These are phyloP conservation scores for Noturus placidus DNA, from an alignment of 2,113 vertebrate genomes.

Conservation along the genomic window DNA sequence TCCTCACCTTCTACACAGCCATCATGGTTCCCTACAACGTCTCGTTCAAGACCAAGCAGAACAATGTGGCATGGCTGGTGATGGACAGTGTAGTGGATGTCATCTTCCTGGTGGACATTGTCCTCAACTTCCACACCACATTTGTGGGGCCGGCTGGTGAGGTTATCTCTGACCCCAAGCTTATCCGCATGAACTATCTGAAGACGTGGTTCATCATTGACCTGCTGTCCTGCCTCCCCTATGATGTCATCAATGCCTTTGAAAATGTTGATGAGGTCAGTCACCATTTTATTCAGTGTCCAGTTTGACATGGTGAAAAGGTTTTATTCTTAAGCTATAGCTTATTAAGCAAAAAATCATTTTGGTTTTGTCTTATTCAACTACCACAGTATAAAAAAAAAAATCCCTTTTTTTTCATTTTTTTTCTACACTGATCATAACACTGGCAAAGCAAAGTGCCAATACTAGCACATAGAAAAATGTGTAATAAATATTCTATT, in stretches of 20 bases:
- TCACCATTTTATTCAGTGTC: conserved; percentile 37
- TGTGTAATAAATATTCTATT: neutral
- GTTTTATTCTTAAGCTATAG: neutral
- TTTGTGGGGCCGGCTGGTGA: conserved; percentile 97
- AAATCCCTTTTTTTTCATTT: no score
- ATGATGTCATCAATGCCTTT: conserved; percentile 99
- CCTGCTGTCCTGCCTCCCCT: conserved; percentile 95
- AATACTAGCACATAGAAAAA: neutral
- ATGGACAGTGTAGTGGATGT: conserved; percentile 98
- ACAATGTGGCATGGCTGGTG: conserved; percentile 97
- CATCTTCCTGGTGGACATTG: conserved; percentile 98
- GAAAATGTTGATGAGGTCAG: conserved; percentile 99
- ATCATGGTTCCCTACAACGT: conserved; percentile 99
- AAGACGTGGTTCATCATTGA: conserved; percentile 99
- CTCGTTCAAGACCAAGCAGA: conserved; percentile 99
- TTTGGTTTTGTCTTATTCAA: conserved; percentile 50
- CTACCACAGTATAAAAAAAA: neutral
- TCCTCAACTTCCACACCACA: conserved; percentile 97
- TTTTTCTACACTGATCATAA: neutral
- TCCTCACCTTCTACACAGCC: conserved; percentile 98
- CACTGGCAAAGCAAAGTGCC: neutral
- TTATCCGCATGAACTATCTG: conserved; percentile 99
- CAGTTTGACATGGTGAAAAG: neutral
- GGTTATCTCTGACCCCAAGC: conserved; percentile 97
- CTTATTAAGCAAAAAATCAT: neutral